Base-by-base conservation (phyloP, 1,140 invertebrate species). In the Tetragonula clypearis region DNA sequence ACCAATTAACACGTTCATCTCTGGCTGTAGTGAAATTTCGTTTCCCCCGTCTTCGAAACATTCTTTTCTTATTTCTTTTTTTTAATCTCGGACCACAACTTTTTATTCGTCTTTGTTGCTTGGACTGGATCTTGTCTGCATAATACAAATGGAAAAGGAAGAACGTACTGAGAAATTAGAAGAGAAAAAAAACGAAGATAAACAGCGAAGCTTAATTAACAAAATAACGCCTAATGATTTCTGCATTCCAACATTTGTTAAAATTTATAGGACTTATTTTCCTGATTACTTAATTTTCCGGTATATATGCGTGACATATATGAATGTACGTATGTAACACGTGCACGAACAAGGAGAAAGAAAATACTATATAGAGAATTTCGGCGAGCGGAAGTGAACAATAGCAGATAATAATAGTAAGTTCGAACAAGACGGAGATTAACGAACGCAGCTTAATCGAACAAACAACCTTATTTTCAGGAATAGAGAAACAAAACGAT, bases 1-100 rank as follows among this genome's bases (percentile, higher is more conserved):
- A 86, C 55, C 75, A 87, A 87, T 85, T 87, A 85, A 81, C 78
- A 85, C 77, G 41, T 79, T 76, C 35, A 56, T 56, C n/a, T 17
- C 15, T 30, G 2, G 5, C 12, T 1, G 19, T 21, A 19, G 78
- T 85, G 72, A 80, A 87, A 87, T 85, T 65, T 84, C 85, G 19
- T 65, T 66, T 76, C 26, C 58, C 58, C 56, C 19, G 21, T 6
- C 49, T 74, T 35, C 2, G 12, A 23, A 41, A 56, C 23, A 17
- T 65, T 65, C 17, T 55, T 55, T 30, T 56, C 30, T 11, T 56
- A 12, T 30, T 68, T 12, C 35, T 30, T 11, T 3, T 23, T 35
- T 35, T 35, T 35, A 30, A 12, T 62, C 60, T 62, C 23, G 11
- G 60, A 12, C n/a, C 23, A 6, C 17, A 15, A 15, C 23, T 65